Conservation (phyloP, 1,140 invertebrate species). For the Drosophila tristis region DNA sequence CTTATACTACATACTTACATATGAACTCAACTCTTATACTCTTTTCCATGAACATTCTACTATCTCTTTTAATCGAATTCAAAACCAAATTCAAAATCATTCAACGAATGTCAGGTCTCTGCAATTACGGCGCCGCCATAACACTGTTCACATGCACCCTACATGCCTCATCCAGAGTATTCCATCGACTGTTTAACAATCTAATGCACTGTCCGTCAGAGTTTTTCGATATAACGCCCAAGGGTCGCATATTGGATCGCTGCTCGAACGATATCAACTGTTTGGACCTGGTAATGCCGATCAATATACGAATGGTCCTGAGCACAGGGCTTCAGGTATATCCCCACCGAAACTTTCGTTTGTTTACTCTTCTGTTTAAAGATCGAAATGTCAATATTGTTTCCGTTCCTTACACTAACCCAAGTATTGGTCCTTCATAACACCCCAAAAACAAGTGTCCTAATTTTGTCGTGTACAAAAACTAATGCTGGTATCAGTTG, state of each 20-base stretch:
- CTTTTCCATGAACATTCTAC: constrained; percentile 9
- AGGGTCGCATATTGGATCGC: constrained; percentile 90
- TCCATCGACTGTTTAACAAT: constrained; percentile 85
- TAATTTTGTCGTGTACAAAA: not conserved
- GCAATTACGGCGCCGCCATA: constrained; percentile 85
- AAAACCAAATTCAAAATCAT: not conserved
- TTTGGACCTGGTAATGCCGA: constrained; percentile 86
- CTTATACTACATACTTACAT: too few relatives aligned
- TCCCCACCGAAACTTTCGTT: not conserved
- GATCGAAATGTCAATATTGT: too few relatives aligned
- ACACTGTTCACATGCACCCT: constrained; percentile 87
- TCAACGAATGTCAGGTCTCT: constrained; percentile 53
- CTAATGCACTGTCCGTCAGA: constrained; percentile 88
- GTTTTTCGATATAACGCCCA: constrained; percentile 92
- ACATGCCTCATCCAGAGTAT: constrained; percentile 85
- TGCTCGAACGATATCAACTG: constrained; percentile 90
- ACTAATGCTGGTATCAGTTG: not conserved
- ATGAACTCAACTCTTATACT: too few relatives aligned
- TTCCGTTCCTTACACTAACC: not conserved
- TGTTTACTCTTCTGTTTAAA: not conserved
- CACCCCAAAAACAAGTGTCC: not conserved
- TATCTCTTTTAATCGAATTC: constrained; percentile 24
- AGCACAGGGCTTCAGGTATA: constrained; percentile 77
- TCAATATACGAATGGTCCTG: constrained; percentile 76
- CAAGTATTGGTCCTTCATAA: constrained; percentile 14